Percentiles rank a stretch among this genome's conserved stretches.
Conservation (phyloP, 2,888 invertebrate genomes). For the Drosophila subquinaria region DNA sequence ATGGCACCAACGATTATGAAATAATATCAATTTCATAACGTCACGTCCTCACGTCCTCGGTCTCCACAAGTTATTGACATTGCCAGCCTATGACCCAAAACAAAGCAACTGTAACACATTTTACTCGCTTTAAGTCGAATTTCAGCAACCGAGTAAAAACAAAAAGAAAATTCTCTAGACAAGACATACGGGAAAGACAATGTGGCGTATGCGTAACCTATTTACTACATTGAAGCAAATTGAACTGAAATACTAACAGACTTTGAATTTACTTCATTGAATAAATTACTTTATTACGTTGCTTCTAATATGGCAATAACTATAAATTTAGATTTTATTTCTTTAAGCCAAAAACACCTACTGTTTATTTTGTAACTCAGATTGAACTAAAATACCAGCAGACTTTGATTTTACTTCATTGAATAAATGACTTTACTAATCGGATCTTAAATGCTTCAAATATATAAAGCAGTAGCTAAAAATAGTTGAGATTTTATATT, state of each 20-base stretch:
- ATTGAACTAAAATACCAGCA: not conserved
- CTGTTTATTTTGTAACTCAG: not conserved
- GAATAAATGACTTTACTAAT: not conserved
- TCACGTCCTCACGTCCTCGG: slow-evolving; percentile 28
- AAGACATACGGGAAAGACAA: slow-evolving; percentile 21
- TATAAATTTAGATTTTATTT: no score
- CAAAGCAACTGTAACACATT: slow-evolving; percentile 24
- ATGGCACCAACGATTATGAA: slow-evolving; percentile 41
- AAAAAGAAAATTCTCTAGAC: not conserved
- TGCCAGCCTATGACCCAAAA: slow-evolving; percentile 7
- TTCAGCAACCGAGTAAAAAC: not conserved
- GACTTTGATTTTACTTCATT: not conserved
- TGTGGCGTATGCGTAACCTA: slow-evolving; percentile 52
- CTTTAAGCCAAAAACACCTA: not conserved
- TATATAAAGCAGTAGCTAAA: no score
- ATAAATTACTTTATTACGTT: not conserved
- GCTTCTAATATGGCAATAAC: no score
- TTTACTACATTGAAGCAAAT: slow-evolving; percentile 4
- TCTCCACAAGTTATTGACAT: slow-evolving; percentile 39
- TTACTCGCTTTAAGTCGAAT: slow-evolving; percentile 34
- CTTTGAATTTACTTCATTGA: not conserved
- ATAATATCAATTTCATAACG: slow-evolving; percentile 57
- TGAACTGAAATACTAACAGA: not conserved
- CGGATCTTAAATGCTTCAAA: not conserved
- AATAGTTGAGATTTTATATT: not conserved